These are phyloP conservation scores for Nasonovia ribisnigri DNA, from an alignment of 2,888 invertebrate species.

Conservation along the genomic window DNA sequence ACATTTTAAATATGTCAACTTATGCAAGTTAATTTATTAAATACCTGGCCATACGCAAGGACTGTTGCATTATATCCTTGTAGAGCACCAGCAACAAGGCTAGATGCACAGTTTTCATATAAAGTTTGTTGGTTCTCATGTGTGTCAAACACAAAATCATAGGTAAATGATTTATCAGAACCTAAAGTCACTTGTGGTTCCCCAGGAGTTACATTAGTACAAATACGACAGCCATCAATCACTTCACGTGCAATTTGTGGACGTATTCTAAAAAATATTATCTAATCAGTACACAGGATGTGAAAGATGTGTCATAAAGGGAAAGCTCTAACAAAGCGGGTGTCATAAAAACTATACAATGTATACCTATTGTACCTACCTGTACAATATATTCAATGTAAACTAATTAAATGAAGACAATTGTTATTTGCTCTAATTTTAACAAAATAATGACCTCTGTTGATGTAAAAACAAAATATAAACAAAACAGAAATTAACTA, in stretches of 20 bases:
- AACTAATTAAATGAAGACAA: neutral
- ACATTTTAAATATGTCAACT: neutral
- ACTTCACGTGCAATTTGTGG: slow-evolving; percentile 93
- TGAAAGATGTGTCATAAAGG: slow-evolving; percentile 9
- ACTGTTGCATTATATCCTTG: slow-evolving; percentile 99
- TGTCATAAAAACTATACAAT: neutral
- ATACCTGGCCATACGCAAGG: slow-evolving; percentile 93
- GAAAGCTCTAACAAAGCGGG: neutral
- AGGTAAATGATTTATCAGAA: slow-evolving; percentile 94
- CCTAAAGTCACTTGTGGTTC: slow-evolving; percentile 94
- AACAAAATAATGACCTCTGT: slow-evolving; percentile 14
- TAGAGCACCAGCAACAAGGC: slow-evolving; percentile 90
- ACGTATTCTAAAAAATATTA: slow-evolving; percentile 79
- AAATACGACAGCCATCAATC: slow-evolving; percentile 94
- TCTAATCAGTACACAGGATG: neutral
- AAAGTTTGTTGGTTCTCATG: slow-evolving; percentile 80
- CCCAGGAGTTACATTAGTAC: slow-evolving; percentile 88
- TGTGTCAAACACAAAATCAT: slow-evolving; percentile 94
- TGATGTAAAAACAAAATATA: slow-evolving; percentile 24
- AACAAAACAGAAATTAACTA: slow-evolving; percentile 46
- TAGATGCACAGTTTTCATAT: slow-evolving; percentile 86
- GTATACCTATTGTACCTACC: neutral
- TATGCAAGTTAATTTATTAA: slow-evolving; percentile 67
- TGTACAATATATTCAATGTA: neutral
- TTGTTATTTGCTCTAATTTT: slow-evolving; percentile 18